Percentiles rank a stretch among this genome's conserved stretches.
Evolutionary conservation across 2,113 vertebrate species (phyloP).

Genomic region (Tringa solitaria): DNA sequence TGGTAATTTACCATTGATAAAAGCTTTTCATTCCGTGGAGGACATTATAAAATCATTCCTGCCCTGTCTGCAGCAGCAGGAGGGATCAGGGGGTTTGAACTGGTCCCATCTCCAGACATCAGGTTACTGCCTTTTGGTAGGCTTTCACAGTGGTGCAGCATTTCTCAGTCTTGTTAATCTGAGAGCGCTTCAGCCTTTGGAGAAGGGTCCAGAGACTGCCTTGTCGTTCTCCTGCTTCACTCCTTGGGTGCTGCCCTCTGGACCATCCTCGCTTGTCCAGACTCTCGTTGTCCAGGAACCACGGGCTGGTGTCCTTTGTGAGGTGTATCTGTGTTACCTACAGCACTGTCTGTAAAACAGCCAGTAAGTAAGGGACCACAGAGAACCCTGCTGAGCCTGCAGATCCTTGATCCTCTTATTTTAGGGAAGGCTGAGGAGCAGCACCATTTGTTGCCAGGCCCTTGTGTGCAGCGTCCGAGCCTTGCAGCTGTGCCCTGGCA

Average conservation of each 20-base stretch:
- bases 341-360: not conserved
- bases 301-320: not conserved
- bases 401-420: not conserved
- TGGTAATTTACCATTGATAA: not conserved
- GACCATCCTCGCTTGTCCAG: fast-evolving
- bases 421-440: not conserved
- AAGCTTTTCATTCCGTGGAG: not conserved
- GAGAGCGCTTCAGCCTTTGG: not conserved
- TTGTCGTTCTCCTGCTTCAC: not conserved
- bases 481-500: not conserved
- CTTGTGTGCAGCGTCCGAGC: not conserved
- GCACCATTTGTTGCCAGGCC: not conserved
- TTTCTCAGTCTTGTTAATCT: not conserved
- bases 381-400: not conserved
- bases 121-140: not conserved
- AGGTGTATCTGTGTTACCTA: not conserved
- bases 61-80: not conserved
- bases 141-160: not conserved
- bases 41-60: not conserved
- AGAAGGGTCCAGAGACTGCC: not conserved
- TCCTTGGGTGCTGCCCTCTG: not conserved
- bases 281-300: not conserved
- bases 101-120: not conserved
- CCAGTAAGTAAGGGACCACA: not conserved
- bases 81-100: not conserved